Evolutionary conservation across 2,888 invertebrate genomes (phyloP).

Genomic region (Calliphora vomitoria): DNA sequence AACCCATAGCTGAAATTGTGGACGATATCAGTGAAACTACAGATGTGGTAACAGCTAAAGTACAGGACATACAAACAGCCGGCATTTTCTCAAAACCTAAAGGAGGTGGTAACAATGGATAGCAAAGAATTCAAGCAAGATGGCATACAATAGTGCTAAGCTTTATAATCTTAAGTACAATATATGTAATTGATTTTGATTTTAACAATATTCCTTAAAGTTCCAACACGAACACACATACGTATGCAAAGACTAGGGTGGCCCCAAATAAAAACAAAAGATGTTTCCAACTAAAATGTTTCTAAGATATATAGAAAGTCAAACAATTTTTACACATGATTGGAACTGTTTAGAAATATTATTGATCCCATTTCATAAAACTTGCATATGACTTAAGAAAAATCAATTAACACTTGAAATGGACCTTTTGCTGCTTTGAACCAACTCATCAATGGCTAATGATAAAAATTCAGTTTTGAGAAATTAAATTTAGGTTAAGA

Average conservation of each 20-base stretch:
- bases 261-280: too few relatives aligned
- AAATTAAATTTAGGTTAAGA: too few relatives aligned
- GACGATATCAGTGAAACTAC: background rate
- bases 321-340: too few relatives aligned
- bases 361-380: too few relatives aligned
- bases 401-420: too few relatives aligned
- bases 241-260: background rate
- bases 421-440: too few relatives aligned
- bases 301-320: too few relatives aligned
- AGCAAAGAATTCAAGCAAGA: constrained; percentile 43
- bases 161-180: constrained; percentile 19
- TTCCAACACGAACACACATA: background rate
- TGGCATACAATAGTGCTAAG: background rate
- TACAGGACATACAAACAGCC: constrained; percentile 41
- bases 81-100: constrained; percentile 26
- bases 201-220: constrained; percentile 31
- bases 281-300: too few relatives aligned
- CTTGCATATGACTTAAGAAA: too few relatives aligned
- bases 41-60: constrained; percentile 30
- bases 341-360: too few relatives aligned
- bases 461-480: too few relatives aligned
- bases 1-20: constrained; percentile 37
- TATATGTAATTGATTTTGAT: constrained; percentile 55
- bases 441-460: too few relatives aligned
- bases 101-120: constrained; percentile 38